Base-by-base conservation (phyloP, 2,797 vertebrate species). In the Chaunax sp. region DNA sequence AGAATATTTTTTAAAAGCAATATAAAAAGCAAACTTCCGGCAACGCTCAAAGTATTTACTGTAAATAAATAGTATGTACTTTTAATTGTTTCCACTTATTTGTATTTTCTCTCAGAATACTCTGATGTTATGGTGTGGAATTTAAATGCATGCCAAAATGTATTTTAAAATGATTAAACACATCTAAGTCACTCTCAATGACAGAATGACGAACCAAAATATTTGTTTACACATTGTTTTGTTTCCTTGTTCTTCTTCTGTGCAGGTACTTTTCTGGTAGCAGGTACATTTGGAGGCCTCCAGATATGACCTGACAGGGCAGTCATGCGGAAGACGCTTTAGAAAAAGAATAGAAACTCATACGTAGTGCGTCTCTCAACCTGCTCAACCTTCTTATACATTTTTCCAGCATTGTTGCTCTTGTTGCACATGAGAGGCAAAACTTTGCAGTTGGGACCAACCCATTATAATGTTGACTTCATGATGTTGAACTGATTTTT, bases 341-440 rank as follows among this genome's bases (percentile, higher is more conserved):
- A 45, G 8, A 70, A 51, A 69, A 38, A 70, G 15, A 60, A 52
- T 25, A 52, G 15, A 54, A 28, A 44, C 13, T 22, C 22, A 45
- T 45, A 20, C 22, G 25, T 13, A 28, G 22, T 25, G 38, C 15
- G 14, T 40, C 15, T 16, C 38, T 40, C 33, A 10, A 40, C 19
- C 40, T 19, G 44, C 23, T 53, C 69, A 50, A 58, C 30, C 58
- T 19, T 44, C 37, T 52, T 44, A 67, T 82, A 9, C 66, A 84
- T 81, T 60, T 73, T 80, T 81, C n/a, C 19, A 64, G 6, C 37
- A 41, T 62, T 57, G 37, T 66, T 61, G n/a, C 50, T 28, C 45
- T 52, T 35, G 33, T 9, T 35, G 33, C 3, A 57, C 77, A 78
- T 75, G 59, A 52, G 43, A 57, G 52, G 53, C 30, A 37, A 35